Evolutionary conservation across 2,113 vertebrate species (phyloP).

Genomic region (Heloderma charlesbogerti): DNA sequence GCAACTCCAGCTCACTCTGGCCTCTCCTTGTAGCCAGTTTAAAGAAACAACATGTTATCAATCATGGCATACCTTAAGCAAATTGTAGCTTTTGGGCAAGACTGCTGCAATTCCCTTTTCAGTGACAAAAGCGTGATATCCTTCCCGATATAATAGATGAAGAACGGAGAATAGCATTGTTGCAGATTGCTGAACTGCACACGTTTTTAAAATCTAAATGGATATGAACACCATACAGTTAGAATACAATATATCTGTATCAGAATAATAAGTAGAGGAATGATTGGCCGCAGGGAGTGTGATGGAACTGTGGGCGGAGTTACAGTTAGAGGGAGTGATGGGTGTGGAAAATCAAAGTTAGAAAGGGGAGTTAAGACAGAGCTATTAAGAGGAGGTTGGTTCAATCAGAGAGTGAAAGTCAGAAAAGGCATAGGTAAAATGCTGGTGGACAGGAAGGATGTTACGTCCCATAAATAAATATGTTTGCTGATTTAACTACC

Average conservation of each 20-base stretch:
- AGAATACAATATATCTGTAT: not conserved
- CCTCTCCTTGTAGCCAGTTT: not conserved
- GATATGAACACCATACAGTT: not conserved
- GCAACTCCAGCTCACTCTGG: not conserved
- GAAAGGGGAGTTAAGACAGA: not conserved
- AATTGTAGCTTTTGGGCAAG: not conserved
- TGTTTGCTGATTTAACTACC: too few species aligned
- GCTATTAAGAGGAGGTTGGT: too few species aligned
- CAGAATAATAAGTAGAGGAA: not conserved
- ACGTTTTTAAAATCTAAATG: not conserved
- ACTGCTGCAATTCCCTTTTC: not conserved
- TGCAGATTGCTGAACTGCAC: not conserved
- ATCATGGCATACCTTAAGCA: not conserved
- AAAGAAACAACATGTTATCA: not conserved
- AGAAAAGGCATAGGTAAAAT: too few species aligned
- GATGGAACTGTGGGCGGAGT: not conserved
- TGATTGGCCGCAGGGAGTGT: not conserved
- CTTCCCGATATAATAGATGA: not conserved
- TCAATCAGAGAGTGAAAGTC: too few species aligned
- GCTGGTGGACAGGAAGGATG: not conserved
- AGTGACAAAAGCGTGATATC: not conserved
- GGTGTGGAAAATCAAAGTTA: not conserved
- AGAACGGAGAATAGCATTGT: not conserved
- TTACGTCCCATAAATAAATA: not conserved
- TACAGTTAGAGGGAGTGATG: not conserved